Evolutionary conservation across 2,888 invertebrate genomes (phyloP).

Genomic region (Trimorus sp.): DNA sequence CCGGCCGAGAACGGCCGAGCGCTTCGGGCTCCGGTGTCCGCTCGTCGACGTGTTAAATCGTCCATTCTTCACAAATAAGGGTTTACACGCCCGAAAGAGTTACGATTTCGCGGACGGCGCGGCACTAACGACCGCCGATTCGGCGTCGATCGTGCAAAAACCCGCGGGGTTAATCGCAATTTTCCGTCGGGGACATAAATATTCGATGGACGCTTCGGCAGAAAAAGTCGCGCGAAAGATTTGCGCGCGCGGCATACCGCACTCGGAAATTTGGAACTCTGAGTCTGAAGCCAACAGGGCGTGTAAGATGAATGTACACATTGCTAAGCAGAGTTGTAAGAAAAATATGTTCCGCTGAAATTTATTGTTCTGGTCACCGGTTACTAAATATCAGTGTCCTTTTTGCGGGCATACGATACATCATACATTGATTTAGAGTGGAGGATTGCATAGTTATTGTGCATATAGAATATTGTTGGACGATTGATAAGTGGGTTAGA

Average conservation of each 20-base stretch:
- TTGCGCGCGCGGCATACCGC: constrained; percentile 51
- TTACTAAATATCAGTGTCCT: constrained; percentile 29
- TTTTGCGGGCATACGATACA: too few species aligned
- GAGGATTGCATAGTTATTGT: too few species aligned
- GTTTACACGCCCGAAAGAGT: constrained; percentile 36
- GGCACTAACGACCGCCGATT: constrained; percentile 37
- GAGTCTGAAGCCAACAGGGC: constrained; percentile 59
- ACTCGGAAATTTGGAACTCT: constrained; percentile 57
- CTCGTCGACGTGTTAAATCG: constrained; percentile 51
- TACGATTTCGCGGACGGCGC: constrained; percentile 24
- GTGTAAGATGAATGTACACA: constrained; percentile 63
- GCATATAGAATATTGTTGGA: too few species aligned
- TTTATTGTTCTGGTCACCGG: constrained; percentile 45
- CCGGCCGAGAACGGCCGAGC: constrained; percentile 43
- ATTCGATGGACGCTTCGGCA: neutral
- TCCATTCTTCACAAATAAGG: constrained; percentile 57
- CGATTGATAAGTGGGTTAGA: too few species aligned
- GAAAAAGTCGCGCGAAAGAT: constrained; percentile 33
- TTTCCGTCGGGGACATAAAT: constrained; percentile 1
- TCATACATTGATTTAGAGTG: too few species aligned
- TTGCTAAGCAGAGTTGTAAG: constrained; percentile 51
- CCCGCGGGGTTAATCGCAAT: neutral
- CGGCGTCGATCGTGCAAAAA: neutral
- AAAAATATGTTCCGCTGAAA: constrained; percentile 49
- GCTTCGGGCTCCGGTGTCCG: constrained; percentile 45